Percentiles rank a stretch among this genome's conserved stretches.
These are phyloP conservation scores for Lagodon rhomboides DNA, from an alignment of 2,797 vertebrate species.

Conservation along the genomic window DNA sequence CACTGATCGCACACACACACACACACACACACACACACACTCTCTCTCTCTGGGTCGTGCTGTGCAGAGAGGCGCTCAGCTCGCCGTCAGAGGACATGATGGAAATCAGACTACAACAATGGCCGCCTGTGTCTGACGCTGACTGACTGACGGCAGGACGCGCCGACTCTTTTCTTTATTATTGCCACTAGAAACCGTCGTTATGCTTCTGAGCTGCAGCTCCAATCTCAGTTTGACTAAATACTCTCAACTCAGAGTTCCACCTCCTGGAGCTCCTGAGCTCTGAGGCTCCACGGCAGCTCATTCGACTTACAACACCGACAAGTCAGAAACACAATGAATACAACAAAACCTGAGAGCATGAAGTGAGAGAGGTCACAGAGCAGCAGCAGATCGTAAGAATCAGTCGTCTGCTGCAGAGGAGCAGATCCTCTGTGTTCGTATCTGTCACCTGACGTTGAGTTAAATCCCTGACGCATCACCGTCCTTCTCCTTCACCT, in stretches of 20 bases:
- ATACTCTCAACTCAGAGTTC: background rate
- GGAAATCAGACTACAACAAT: constrained; percentile 60
- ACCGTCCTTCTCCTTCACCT: too few species aligned
- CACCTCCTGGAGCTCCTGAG: background rate
- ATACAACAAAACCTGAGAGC: too few species aligned
- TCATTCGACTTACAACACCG: too few species aligned
- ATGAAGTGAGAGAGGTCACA: too few species aligned
- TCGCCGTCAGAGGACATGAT: constrained; percentile 50
- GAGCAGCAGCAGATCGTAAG: too few species aligned
- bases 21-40: constrained; percentile 32
- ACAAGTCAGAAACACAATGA: too few species aligned
- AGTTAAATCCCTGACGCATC: too few species aligned
- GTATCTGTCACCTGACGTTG: too few species aligned
- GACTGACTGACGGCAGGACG: background rate
- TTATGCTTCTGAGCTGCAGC: background rate
- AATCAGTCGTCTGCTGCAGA: too few species aligned
- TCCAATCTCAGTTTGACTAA: background rate
- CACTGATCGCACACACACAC: constrained; percentile 43
- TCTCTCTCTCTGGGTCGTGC: constrained; percentile 12
- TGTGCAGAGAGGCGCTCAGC: constrained; percentile 33
- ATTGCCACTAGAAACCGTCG: background rate
- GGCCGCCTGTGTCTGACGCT: constrained; percentile 51
- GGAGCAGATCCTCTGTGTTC: too few species aligned
- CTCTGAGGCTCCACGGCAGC: too few species aligned
- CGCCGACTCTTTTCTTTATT: background rate